Conservation (phyloP, 2,113 vertebrate genomes). For the Cyrtonyx montezumae region DNA sequence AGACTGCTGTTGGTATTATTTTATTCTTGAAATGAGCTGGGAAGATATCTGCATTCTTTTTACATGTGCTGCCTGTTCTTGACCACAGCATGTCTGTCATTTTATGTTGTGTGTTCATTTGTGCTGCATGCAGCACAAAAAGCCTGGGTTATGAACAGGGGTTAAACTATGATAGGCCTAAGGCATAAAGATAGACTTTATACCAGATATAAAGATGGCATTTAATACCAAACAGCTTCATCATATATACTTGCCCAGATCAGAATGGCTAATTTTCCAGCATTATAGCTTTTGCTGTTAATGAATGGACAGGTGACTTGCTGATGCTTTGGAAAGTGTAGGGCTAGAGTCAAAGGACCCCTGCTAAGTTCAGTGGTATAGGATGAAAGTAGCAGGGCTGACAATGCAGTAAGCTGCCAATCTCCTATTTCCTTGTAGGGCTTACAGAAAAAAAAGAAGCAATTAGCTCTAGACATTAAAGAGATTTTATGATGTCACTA, state of each 20-base stretch:
- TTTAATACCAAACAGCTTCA: neutral
- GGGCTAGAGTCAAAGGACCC: neutral
- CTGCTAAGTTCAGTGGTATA: neutral
- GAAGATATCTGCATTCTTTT: neutral
- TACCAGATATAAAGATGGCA: neutral
- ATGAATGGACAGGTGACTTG: neutral
- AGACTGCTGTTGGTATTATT: neutral
- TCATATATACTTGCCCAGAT: neutral
- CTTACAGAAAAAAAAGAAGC: neutral
- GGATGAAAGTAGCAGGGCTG: neutral
- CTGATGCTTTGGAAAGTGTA: neutral
- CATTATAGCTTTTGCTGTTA: neutral
- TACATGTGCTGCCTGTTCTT: neutral
- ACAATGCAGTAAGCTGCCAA: neutral
- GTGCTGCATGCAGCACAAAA: neutral
- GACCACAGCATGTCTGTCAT: neutral
- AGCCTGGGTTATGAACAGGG: neutral
- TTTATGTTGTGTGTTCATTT: neutral
- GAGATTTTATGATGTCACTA: neutral
- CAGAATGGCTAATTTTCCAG: neutral
- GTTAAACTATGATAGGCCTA: neutral
- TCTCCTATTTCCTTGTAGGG: neutral
- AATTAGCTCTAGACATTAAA: neutral
- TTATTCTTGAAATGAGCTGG: constrained; percentile 10
- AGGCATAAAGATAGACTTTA: neutral